Evolutionary conservation across 1,140 invertebrate genomes (phyloP), one percentile per base, ranked within the genome.

Genomic region (Reticulitermes speratus): DNA sequence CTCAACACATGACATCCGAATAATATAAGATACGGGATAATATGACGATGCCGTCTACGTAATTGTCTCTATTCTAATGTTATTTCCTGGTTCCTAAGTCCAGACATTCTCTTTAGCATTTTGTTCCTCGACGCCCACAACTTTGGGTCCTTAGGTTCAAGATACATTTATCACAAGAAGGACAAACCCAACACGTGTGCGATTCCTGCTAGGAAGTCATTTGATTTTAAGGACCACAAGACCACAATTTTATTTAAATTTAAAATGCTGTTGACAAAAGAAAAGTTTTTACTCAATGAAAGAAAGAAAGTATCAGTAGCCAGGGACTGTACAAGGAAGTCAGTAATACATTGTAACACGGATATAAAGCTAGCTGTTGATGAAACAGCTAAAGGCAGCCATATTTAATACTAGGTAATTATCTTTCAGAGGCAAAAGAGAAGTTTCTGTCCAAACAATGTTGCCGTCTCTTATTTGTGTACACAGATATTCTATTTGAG

Each of bases 401-500:
- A 87, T 87, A 87, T 87, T 87, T 87, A 87, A 87, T 87, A 84
- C 44, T 59, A 81, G 44, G 86, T 87, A 87, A 87, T 87, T 87
- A 87, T 87, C 86, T 85, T 45, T 82, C 25, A 32, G 48, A 25
- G 48, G 83, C 44, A 84, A 48, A 84, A 84, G 48, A 83, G 82
- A 38, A 83, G 82, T 83, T 83, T 83, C 44, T 83, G 3, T 2
- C 9, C 21, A 23, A 6, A 9, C 83, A 84, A 44, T 48, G 83
- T 84, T 84, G 83, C 83, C 82, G 3, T 44, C 12, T 83, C 82
- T 83, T n/a, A 38, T 44, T 59, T 59, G 21, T 59, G 21, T 23
- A 59, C 55, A 59, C 21, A 59, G 14, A 59, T 59, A 59, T 23
- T 59, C 55, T 59, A 59, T 59, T 38, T 38, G 38, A 2, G 38